Evolutionary conservation across 1,140 invertebrate species (phyloP), one percentile per base, ranked within the genome.

Genomic region (Drosophila micromelanica): DNA sequence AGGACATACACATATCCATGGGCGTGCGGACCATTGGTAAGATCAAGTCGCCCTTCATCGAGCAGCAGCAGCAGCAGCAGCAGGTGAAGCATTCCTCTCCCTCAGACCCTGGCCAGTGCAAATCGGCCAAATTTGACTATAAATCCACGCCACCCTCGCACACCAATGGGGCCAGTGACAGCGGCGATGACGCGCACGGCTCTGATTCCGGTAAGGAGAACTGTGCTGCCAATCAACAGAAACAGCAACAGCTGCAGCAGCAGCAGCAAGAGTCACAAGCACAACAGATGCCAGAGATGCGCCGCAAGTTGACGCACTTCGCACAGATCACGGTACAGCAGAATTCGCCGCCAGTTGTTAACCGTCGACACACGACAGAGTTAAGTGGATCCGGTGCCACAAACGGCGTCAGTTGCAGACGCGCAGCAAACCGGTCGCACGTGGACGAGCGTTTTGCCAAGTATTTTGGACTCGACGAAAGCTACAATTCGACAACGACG

Each of bases 121-220:
- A 62, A 37, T 38, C 67, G 11, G 12, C 32, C 11, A 68, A 59
- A 8, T 2, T 59, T 8, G 64, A 56, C 4, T 23, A 35, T 8
- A 45, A 49, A 30, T 30, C 9, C n/a, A 40, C 27, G 6, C 15
- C 15, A 6, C 61, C 55, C 12, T 46, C 56, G 71, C 5, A 48
- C 35, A 13, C 6, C 11, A 40, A 55, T 13, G 32, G 15, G 2
- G 20, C 46, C 12, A 81, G 65, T 30, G 79, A 89, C 38, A 82
- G 84, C 23, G 67, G 78, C 57, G 76, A 81, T 27, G 71, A 82
- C 32, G 37, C 45, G 5, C 75, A 80, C 7, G 51, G 63, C 27
- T 85, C 78, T 0, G 90, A 91, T 40, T 91, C 90, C 1, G 90
- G 90, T 46, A 91, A 91, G 38, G 90, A 91, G 60, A 91, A 91